A percentile compares a stretch with the other conserved stretches of the same genome.
These are phyloP conservation scores for Stictocephala bisonia DNA, from an alignment of 2,888 invertebrate species.

Conservation along the genomic window DNA sequence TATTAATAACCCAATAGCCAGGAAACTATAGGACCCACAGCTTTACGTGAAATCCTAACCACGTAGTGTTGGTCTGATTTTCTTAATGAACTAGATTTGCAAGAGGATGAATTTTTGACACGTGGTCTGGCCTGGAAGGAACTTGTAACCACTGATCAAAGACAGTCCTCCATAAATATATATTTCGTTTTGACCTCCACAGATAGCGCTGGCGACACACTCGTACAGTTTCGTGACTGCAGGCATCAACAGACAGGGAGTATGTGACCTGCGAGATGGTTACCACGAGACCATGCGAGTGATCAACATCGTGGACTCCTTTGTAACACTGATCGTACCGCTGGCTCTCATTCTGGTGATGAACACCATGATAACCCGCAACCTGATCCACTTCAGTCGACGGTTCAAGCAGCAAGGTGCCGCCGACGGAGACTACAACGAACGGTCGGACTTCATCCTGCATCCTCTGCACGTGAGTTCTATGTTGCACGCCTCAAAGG, in stretches of 20 bases:
- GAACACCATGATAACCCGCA: constrained; percentile 73
- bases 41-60: too few relatives aligned
- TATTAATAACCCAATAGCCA: too few relatives aligned
- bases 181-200: not conserved
- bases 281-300: constrained; percentile 68
- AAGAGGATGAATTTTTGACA: too few relatives aligned
- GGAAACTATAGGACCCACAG: too few relatives aligned
- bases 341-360: constrained; percentile 71
- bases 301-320: constrained; percentile 71
- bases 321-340: constrained; percentile 73
- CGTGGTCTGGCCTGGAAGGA: too few relatives aligned
- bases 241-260: constrained; percentile 64
- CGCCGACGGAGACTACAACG: constrained; percentile 9
- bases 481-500: not conserved
- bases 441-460: constrained; percentile 65
- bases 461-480: constrained; percentile 65
- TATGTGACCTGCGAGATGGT: constrained; percentile 68
- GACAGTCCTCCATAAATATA: not conserved
- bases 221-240: constrained; percentile 67
- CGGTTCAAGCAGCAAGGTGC: constrained; percentile 63
- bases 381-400: constrained; percentile 66
- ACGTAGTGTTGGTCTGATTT: too few relatives aligned
- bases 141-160: too few relatives aligned
- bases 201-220: constrained; percentile 63
- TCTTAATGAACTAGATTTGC: too few relatives aligned